Percentiles rank a stretch among this genome's conserved stretches.
phyloP scores from a whole-genome alignment of 2,888 invertebrate genomes.

The Caenorhabditis doughertyi region DNA sequence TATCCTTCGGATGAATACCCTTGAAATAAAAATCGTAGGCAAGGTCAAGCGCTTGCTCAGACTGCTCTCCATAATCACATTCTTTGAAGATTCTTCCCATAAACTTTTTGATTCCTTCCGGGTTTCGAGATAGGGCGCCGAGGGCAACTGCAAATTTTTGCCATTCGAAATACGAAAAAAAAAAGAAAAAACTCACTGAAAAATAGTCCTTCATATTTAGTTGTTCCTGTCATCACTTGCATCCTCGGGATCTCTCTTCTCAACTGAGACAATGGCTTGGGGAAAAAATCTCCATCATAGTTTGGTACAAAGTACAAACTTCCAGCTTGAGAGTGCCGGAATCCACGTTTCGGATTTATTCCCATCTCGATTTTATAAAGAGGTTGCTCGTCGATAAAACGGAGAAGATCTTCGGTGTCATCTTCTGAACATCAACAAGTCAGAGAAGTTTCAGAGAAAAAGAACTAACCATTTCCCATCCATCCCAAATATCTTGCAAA shows the following conservation, averaged over 20 bases:
- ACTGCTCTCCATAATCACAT: conserved; percentile 63
- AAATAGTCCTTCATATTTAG: conserved; percentile 73
- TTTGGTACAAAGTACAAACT: conserved; percentile 72
- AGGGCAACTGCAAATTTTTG: conserved; percentile 66
- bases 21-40: conserved; percentile 64
- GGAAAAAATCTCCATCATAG: conserved; percentile 75
- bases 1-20: conserved; percentile 66
- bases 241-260: conserved; percentile 69
- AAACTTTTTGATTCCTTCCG: conserved; percentile 64
- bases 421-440: too few relatives aligned
- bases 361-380: conserved; percentile 67
- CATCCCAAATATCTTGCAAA: conserved; percentile 68
- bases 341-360: conserved; percentile 67
- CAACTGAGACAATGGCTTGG: conserved; percentile 65
- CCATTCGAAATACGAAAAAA: background rate
- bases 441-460: too few relatives aligned
- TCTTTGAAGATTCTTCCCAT: conserved; percentile 56
- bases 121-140: conserved; percentile 50
- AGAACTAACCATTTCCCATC: conserved; percentile 51
- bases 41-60: conserved; percentile 47
- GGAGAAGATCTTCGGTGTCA: conserved; percentile 52
- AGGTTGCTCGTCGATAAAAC: conserved; percentile 61
- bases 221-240: conserved; percentile 71
- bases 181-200: conserved; percentile 65
- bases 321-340: conserved; percentile 66